phyloP scores from a whole-genome alignment of 1,140 invertebrate genomes.

The Heliconius melpomene region DNA sequence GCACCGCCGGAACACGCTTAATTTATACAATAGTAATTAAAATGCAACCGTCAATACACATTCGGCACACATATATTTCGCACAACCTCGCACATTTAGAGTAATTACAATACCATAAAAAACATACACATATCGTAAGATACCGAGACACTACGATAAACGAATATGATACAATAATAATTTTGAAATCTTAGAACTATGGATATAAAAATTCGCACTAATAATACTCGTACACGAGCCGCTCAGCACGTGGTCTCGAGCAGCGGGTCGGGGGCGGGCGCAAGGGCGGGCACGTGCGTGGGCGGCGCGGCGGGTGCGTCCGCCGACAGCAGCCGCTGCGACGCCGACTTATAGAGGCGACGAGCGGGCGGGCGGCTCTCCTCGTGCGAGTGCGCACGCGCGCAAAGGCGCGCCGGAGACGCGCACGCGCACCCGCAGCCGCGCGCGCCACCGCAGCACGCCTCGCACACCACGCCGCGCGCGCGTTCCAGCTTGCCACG shows the following conservation, averaged over 20 bases:
- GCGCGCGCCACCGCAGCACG: constrained; percentile 46
- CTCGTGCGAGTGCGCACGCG: constrained; percentile 58
- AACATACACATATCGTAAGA: constrained; percentile 63
- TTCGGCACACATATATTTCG: constrained; percentile 52
- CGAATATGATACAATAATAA: constrained; percentile 71
- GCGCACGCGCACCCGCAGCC: constrained; percentile 43
- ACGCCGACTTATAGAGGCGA: constrained; percentile 58
- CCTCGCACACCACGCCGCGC: constrained; percentile 54
- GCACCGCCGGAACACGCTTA: not conserved
- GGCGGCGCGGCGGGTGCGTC: constrained; percentile 61
- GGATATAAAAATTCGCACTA: constrained; percentile 76
- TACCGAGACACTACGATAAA: constrained; percentile 54
- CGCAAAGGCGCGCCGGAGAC: constrained; percentile 46
- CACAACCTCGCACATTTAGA: constrained; percentile 69
- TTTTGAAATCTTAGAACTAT: constrained; percentile 75
- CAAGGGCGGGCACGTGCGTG: constrained; percentile 54
- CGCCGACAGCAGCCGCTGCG: constrained; percentile 49
- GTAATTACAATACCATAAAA: constrained; percentile 65
- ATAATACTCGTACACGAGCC: constrained; percentile 69
- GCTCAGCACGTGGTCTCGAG: constrained; percentile 73
- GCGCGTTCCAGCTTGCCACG: constrained; percentile 58
- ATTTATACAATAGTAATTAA: constrained; percentile 44
- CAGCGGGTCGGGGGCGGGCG: constrained; percentile 57
- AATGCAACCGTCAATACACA: constrained; percentile 54
- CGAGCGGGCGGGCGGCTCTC: constrained; percentile 57